Evolutionary conservation across 2,113 vertebrate genomes (phyloP).

Genomic region (Puntigrus tetrazona): DNA sequence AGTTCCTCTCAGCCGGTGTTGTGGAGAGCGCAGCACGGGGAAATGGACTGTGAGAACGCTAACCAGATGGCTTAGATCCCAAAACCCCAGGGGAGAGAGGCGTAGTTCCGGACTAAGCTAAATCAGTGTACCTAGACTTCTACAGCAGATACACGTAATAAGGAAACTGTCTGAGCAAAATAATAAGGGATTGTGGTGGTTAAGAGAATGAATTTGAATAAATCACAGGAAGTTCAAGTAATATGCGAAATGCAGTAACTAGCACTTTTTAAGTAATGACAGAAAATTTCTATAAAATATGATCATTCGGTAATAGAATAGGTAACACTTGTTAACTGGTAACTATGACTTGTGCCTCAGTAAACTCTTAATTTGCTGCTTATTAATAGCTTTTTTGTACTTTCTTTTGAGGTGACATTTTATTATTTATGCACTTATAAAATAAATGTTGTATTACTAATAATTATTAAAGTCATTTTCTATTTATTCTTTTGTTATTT

Average conservation of each 20-base stretch:
- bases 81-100: conserved; percentile 30
- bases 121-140: conserved; percentile 49
- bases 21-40: conserved; percentile 31
- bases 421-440: neutral
- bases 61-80: conserved; percentile 53
- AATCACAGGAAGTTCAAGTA: neutral
- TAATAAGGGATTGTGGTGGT: neutral
- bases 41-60: conserved; percentile 52
- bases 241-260: neutral
- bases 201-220: neutral
- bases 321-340: too few relatives aligned
- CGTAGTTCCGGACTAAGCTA: conserved; percentile 33
- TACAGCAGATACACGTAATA: conserved; percentile 8
- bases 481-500: neutral
- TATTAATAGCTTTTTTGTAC: too few relatives aligned
- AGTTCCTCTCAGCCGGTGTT: conserved; percentile 31
- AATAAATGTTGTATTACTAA: neutral
- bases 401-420: neutral
- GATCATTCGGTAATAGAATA: too few relatives aligned
- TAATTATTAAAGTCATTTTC: neutral
- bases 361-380: too few relatives aligned
- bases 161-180: conserved; percentile 13
- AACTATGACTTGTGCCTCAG: too few relatives aligned
- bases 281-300: neutral
- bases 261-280: neutral